phyloP scores from a whole-genome alignment of 1,140 invertebrate species.

The Maconellicoccus hirsutus region DNA sequence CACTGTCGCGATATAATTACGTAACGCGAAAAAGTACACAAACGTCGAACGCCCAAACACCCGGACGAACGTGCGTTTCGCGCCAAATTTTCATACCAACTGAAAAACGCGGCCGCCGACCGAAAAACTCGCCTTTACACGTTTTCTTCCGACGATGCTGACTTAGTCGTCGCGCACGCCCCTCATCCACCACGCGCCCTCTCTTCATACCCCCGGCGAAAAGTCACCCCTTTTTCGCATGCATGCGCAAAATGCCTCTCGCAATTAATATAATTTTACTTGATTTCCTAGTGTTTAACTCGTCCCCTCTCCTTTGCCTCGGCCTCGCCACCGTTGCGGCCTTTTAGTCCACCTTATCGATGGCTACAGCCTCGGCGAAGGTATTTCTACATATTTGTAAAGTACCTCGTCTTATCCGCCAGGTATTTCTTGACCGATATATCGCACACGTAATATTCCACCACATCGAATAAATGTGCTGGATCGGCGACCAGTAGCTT shows the following conservation, averaged over 20 bases:
- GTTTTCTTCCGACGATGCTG: background rate
- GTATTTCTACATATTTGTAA: too few relatives aligned
- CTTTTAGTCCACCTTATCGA: too few relatives aligned
- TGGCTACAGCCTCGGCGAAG: too few relatives aligned
- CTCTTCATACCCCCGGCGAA: too few relatives aligned
- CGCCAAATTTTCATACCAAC: background rate
- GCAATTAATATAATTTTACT: constrained; percentile 10
- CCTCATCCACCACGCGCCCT: background rate
- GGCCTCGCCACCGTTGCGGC: too few relatives aligned
- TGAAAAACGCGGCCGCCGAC: background rate
- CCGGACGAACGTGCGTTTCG: background rate
- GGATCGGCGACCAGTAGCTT: too few relatives aligned
- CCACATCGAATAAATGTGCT: too few relatives aligned
- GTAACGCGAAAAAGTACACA: background rate
- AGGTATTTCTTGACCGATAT: too few relatives aligned
- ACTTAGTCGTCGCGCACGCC: background rate
- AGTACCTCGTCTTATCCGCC: too few relatives aligned
- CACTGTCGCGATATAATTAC: background rate
- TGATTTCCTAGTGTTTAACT: constrained; percentile 4
- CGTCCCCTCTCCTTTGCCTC: background rate
- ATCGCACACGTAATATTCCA: too few relatives aligned
- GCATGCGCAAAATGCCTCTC: background rate
- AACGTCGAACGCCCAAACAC: background rate
- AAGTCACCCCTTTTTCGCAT: background rate
- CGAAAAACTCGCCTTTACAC: background rate